Evolutionary conservation across 2,113 vertebrate genomes (phyloP).

Genomic region (Platysternon megacephalum): DNA sequence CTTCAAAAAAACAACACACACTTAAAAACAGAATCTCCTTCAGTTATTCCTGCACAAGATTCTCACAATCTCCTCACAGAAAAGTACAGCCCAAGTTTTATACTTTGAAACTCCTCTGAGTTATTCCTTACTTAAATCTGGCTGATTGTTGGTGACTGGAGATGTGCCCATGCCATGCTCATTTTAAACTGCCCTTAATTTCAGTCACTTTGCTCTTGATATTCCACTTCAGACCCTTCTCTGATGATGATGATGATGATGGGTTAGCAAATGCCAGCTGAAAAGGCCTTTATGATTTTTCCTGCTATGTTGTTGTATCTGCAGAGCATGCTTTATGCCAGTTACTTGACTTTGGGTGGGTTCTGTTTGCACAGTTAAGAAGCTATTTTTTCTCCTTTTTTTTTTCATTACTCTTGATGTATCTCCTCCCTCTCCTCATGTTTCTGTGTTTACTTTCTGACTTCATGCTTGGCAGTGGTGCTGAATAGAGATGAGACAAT

Average conservation of each 20-base stretch:
- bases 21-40: not conserved
- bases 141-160: not conserved
- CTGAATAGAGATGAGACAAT: conserved; percentile 36
- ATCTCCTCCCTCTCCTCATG: conserved; percentile 61
- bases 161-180: not conserved
- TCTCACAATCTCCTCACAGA: not conserved
- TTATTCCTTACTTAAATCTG: not conserved
- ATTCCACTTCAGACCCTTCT: not conserved
- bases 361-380: conserved; percentile 66
- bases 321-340: conserved; percentile 64
- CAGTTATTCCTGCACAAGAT: not conserved
- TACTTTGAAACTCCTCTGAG: not conserved
- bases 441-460: conserved; percentile 55
- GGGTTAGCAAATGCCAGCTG: conserved; percentile 44
- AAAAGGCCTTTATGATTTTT: conserved; percentile 53
- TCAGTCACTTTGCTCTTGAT: not conserved
- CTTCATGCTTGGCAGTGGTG: not conserved
- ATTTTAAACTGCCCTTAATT: not conserved
- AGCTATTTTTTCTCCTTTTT: conserved; percentile 9
- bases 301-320: conserved; percentile 45
- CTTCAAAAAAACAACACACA: not conserved
- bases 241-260: conserved; percentile 41
- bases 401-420: conserved; percentile 66
- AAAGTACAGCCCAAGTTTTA: not conserved
- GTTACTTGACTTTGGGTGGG: conserved; percentile 68